Conservation (phyloP, 2,888 invertebrate species). For the Thyatira batis region DNA sequence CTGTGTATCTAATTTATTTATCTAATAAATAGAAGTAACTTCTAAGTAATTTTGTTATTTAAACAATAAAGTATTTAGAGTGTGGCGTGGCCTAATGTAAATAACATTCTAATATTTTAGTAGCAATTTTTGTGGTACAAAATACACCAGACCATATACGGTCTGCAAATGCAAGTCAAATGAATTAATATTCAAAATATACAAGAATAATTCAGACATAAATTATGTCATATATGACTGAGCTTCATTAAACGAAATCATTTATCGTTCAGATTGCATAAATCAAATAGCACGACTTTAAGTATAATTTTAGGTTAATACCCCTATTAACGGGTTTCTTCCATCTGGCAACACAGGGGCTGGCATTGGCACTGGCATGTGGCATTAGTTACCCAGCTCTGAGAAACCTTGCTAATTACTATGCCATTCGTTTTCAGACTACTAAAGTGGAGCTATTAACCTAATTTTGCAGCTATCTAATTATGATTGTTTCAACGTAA, state of each 20-base stretch:
- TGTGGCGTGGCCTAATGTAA: no score
- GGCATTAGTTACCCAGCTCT: conserved; percentile 1
- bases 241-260: background rate
- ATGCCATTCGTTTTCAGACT: conserved; percentile 16
- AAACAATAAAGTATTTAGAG: no score
- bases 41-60: no score
- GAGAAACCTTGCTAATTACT: conserved; percentile 16
- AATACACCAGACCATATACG: no score
- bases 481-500: background rate
- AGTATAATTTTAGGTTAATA: background rate
- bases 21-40: no score
- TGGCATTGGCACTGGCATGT: background rate
- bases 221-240: no score
- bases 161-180: no score
- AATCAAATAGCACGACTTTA: background rate
- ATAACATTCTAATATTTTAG: no score
- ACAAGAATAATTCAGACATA: no score
- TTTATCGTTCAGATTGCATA: background rate
- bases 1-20: no score
- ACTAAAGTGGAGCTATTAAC: conserved; percentile 21
- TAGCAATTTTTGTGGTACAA: no score
- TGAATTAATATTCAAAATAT: no score
- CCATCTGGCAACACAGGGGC: background rate
- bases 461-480: conserved; percentile 22
- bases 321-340: background rate